These are phyloP conservation scores for Syrphus vitripennis DNA, from an alignment of 2,888 invertebrate genomes.

Conservation along the genomic window DNA sequence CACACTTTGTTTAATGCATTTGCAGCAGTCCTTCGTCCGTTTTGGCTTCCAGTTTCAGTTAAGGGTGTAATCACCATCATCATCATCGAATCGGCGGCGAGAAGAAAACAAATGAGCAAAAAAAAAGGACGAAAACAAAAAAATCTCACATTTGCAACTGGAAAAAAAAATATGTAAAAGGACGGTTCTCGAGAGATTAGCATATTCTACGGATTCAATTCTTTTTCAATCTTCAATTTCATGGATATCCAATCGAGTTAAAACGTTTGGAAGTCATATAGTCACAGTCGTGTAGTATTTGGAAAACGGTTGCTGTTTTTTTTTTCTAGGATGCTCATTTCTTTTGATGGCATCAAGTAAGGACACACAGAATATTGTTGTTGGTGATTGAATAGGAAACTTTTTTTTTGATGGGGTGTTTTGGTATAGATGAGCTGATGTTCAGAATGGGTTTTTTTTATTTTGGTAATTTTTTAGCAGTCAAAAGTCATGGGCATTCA, in stretches of 20 bases:
- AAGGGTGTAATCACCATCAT: background rate
- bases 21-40: conserved; percentile 29
- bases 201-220: conserved; percentile 71
- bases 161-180: conserved; percentile 16
- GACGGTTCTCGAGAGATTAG: conserved; percentile 67
- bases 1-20: conserved; percentile 63
- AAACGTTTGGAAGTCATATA: conserved; percentile 73
- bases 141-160: conserved; percentile 14
- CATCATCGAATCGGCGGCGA: conserved; percentile 33
- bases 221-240: conserved; percentile 69
- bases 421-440: background rate
- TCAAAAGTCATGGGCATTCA: conserved; percentile 50
- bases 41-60: background rate
- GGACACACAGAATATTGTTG: background rate
- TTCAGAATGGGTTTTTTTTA: conserved; percentile 29
- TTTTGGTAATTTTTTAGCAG: conserved; percentile 13
- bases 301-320: background rate
- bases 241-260: conserved; percentile 74
- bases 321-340: conserved; percentile 48
- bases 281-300: background rate
- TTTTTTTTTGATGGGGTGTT: conserved; percentile 35
- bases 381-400: background rate
- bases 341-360: conserved; percentile 51
- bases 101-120: conserved; percentile 51
- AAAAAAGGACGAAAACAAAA: conserved; percentile 5